These are phyloP conservation scores for Cerastis leucographa DNA, from an alignment of 2,888 invertebrate genomes.

Conservation along the genomic window DNA sequence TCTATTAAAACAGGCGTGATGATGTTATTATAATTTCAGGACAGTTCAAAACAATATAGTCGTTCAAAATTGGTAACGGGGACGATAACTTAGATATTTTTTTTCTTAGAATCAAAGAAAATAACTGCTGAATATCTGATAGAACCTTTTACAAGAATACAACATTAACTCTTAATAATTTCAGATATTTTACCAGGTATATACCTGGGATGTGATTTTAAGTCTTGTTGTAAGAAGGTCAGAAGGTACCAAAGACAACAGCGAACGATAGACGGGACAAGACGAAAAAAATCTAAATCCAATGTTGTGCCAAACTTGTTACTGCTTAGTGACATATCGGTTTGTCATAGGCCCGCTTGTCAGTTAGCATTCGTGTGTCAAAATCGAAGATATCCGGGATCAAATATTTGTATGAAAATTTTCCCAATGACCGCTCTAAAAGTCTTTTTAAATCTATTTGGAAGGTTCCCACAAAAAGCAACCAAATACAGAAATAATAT, in stretches of 20 bases:
- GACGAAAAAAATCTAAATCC: too few relatives aligned
- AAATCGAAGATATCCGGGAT: too few relatives aligned
- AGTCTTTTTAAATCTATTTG: too few relatives aligned
- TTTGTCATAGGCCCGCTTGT: too few relatives aligned
- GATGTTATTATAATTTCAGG: not conserved
- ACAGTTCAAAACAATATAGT: not conserved
- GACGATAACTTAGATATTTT: not conserved
- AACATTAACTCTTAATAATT: not conserved
- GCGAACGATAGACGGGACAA: too few relatives aligned
- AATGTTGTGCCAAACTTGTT: too few relatives aligned
- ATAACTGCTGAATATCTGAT: not conserved
- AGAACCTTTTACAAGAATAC: not conserved
- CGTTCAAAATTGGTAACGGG: not conserved
- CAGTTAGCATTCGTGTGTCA: too few relatives aligned
- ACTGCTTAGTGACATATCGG: too few relatives aligned
- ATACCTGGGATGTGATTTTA: not conserved
- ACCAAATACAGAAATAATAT: not conserved
- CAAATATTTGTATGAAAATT: too few relatives aligned
- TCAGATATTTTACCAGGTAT: not conserved
- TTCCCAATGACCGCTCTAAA: too few relatives aligned
- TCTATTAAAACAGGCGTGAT: not conserved
- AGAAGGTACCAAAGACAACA: not conserved
- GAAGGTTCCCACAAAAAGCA: not conserved
- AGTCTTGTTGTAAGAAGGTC: not conserved
- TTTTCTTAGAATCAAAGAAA: not conserved